A percentile compares a stretch with the other conserved stretches of the same genome.
Conservation (phyloP, 2,888 invertebrate species). For the Drosophila prostipennis region DNA sequence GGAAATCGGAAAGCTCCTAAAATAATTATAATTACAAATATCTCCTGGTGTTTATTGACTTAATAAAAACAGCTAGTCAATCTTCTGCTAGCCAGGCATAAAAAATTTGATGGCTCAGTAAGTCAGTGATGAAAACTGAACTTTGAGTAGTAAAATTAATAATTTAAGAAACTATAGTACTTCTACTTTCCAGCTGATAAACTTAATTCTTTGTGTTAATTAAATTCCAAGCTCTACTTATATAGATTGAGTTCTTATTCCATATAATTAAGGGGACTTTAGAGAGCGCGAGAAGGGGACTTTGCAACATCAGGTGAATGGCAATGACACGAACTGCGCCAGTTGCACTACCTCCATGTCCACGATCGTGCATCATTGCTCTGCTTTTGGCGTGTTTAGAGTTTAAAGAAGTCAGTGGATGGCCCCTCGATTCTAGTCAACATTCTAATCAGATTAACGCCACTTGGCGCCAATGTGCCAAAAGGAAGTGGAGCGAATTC, state of each 20-base stretch:
- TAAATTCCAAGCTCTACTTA: conserved; percentile 62
- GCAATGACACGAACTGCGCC: conserved; percentile 69
- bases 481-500: conserved; percentile 35
- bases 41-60: not conserved
- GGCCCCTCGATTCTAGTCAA: conserved; percentile 42
- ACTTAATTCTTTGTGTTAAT: conserved; percentile 41
- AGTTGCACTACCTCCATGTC: conserved; percentile 28
- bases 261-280: conserved; percentile 60
- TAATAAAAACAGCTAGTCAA: too few species aligned
- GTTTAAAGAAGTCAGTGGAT: conserved; percentile 22
- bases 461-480: conserved; percentile 68
- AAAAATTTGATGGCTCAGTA: too few species aligned
- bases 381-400: conserved; percentile 53
- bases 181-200: too few species aligned
- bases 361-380: conserved; percentile 45
- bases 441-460: conserved; percentile 77
- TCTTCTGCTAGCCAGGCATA: too few species aligned
- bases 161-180: too few species aligned
- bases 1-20: not conserved
- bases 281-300: conserved; percentile 5
- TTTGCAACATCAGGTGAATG: conserved; percentile 65
- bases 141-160: too few species aligned
- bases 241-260: conserved; percentile 50
- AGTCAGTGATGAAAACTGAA: too few species aligned
- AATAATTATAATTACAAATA: not conserved